A percentile compares a stretch with the other conserved stretches of the same genome.
Evolutionary conservation across 2,797 vertebrate species (phyloP).

Genomic region (Molossus molossus): DNA sequence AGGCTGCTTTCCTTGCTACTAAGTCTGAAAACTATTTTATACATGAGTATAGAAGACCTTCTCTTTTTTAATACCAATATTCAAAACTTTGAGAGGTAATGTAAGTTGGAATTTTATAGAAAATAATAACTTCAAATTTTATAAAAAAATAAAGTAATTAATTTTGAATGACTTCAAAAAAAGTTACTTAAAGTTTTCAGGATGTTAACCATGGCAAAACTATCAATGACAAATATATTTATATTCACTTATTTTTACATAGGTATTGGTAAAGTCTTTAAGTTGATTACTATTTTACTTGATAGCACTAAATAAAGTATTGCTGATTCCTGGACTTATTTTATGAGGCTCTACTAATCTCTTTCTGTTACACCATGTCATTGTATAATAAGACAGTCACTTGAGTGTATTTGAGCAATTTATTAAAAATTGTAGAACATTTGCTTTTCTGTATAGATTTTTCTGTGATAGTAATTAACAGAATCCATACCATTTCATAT

Average conservation of each 20-base stretch:
- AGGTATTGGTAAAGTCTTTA: background rate
- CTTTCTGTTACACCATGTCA: background rate
- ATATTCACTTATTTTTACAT: background rate
- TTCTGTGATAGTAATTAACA: background rate
- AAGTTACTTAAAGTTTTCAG: conserved; percentile 32
- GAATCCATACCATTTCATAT: background rate
- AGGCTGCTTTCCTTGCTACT: background rate
- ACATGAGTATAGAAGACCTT: background rate
- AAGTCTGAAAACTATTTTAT: background rate
- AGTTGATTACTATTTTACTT: background rate
- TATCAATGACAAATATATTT: background rate
- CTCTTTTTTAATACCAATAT: background rate
- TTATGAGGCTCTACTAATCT: background rate
- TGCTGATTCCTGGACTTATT: background rate
- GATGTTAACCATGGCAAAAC: background rate
- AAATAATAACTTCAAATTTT: background rate
- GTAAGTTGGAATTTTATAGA: background rate
- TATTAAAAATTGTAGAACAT: background rate
- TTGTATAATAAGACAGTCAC: background rate
- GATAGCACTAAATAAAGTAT: background rate
- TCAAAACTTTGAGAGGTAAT: background rate
- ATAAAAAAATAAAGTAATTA: background rate
- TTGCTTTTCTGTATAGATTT: background rate
- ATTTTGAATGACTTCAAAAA: background rate
- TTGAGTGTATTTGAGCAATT: background rate